Conservation (phyloP, 2,888 invertebrate species). For the Pseudeuparius sepicola region DNA sequence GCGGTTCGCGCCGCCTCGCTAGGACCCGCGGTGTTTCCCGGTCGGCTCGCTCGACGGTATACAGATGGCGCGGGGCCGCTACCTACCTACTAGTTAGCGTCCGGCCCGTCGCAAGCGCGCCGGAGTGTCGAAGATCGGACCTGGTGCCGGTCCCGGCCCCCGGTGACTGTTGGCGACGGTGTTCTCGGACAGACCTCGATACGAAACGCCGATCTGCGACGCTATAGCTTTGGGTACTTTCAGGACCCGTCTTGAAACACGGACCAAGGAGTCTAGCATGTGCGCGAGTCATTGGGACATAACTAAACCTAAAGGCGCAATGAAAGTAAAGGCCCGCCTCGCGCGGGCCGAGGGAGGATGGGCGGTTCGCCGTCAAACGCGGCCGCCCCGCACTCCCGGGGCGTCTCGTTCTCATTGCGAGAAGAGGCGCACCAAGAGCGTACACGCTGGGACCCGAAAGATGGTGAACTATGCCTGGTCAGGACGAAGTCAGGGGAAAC, state of each 20-base stretch:
- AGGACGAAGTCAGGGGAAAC: no score
- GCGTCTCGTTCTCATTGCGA: constrained; percentile 40
- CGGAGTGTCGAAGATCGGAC: no score
- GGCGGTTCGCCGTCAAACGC: constrained; percentile 29
- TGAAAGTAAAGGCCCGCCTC: constrained; percentile 49
- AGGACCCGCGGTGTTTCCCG: no score
- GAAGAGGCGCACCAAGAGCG: constrained; percentile 43
- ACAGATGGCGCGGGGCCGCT: no score
- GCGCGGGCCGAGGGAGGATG: constrained; percentile 40
- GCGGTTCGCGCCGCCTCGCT: no score
- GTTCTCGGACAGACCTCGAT: constrained; percentile 24
- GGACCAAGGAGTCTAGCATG: constrained; percentile 65
- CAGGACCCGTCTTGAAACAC: constrained; percentile 70
- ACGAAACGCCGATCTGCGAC: constrained; percentile 34
- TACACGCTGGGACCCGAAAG: constrained; percentile 59
- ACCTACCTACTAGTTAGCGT: no score
- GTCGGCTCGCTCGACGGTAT: no score
- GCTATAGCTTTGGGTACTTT: constrained; percentile 35
- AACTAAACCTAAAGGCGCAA: constrained; percentile 52
- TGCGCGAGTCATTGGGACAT: constrained; percentile 59
- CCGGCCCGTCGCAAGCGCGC: no score
- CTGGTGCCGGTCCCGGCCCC: no score
- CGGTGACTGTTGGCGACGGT: no score
- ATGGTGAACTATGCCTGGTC: no score
- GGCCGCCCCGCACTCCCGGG: constrained; percentile 37